A percentile compares a stretch with the other conserved stretches of the same genome.
Conservation (phyloP, 2,888 invertebrate genomes). For the Pseudoips prasinana region DNA sequence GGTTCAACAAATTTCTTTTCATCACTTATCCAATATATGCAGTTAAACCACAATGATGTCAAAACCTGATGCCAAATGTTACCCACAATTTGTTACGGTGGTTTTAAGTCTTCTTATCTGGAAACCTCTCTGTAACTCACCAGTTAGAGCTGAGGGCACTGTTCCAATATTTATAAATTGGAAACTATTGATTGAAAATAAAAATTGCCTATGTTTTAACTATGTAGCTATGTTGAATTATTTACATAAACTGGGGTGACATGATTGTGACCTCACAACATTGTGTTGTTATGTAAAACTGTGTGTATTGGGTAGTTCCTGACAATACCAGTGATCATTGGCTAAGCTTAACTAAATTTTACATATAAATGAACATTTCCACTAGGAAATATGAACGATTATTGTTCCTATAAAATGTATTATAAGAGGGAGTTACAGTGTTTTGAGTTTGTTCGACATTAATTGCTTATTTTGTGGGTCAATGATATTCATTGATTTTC, state of each 20-base stretch:
- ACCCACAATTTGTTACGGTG: too few species aligned
- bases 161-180: too few species aligned
- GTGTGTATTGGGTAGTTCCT: conserved; percentile 11
- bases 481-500: conserved; percentile 7
- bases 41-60: too few species aligned
- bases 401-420: conserved; percentile 41
- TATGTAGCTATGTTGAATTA: too few species aligned
- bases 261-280: too few species aligned
- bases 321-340: conserved; percentile 29
- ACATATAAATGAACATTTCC: conserved; percentile 14
- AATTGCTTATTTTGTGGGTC: conserved; percentile 7
- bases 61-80: too few species aligned
- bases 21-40: conserved; percentile 6
- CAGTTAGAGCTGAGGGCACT: too few species aligned
- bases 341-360: conserved; percentile 15
- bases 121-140: too few species aligned
- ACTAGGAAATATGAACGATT: conserved; percentile 15
- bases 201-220: too few species aligned
- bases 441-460: conserved; percentile 10
- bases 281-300: not conserved
- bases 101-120: too few species aligned
- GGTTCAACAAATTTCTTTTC: conserved; percentile 5
- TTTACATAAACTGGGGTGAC: too few species aligned
- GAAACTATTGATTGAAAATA: too few species aligned
- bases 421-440: not conserved